Evolutionary conservation across 2,113 vertebrate species (phyloP), one percentile per base, ranked within the genome.

Genomic region (Salminus brasiliensis): DNA sequence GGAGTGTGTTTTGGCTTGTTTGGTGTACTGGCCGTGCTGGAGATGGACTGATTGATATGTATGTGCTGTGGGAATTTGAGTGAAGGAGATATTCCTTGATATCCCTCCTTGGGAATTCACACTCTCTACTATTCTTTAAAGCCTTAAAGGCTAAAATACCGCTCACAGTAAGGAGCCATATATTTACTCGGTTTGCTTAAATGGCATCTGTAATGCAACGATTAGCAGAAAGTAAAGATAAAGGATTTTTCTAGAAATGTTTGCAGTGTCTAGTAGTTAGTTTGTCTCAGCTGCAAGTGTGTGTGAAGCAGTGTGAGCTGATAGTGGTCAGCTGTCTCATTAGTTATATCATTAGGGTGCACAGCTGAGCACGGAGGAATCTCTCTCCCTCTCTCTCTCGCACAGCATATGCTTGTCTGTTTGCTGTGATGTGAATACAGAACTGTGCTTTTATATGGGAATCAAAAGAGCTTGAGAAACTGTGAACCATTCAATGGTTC

Each of bases 311-410:
- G 39, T 11, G 83, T 69, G 83, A 84, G 74, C 79, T 75, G 79
- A 78, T 84, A 88, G 88, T 85, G 85, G 90, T 88, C 90, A 91
- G 90, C 91, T 91, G 90, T 91, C 90, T 91, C 90, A 93, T 91
- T 93, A 93, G 90, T 89, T 93, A 91, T 92, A 93, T 92, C 91
- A 91, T 93, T 93, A 92, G 88, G 30, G 76, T 83, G 89, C 62
- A 91, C 92, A 93, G 90, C 92, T 92, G 91, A 88, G 85, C 84
- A 60, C n/a, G 86, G 80, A 78, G 83, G 78, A 57, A 69, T 57
- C 16, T 63, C 60, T 76, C 79, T 57, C 67, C 15, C 52, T 76
- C 32, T 68, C 71, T 81, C 86, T 80, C 80, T 83, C 74, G 84
- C 78, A 69, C n/a, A 68, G 75, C 62, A 74, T 88, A 83, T 75